Evolutionary conservation across 2,797 vertebrate genomes (phyloP).

Genomic region (Sebastes vulpes): DNA sequence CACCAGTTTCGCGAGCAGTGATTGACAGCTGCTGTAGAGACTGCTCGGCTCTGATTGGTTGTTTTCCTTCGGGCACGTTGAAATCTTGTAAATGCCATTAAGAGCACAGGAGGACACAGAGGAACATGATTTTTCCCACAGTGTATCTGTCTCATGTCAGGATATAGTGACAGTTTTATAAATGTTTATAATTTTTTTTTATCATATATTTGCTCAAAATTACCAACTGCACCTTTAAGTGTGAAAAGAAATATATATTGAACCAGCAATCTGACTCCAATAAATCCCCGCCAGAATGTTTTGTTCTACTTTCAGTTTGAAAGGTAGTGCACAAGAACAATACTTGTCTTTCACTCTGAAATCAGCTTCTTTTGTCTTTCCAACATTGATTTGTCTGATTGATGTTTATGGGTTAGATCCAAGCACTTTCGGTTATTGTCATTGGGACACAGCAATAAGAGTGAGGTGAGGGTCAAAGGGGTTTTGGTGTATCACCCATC

Average conservation of each 20-base stretch:
- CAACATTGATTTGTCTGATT: background rate
- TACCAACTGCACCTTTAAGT: no score
- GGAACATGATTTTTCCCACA: no score
- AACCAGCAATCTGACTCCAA: background rate
- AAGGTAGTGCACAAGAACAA: background rate
- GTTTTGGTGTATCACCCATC: constrained; percentile 41
- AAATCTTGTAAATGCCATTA: fast-evolving
- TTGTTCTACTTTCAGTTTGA: background rate
- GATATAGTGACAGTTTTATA: no score
- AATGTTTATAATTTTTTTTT: no score
- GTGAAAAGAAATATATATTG: background rate
- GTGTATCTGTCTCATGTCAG: no score
- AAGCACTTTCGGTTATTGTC: constrained; percentile 7
- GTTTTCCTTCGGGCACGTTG: no score
- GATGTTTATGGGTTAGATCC: background rate
- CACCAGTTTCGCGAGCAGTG: no score
- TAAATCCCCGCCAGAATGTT: background rate
- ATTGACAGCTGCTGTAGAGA: no score
- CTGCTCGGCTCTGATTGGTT: no score
- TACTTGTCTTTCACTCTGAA: background rate
- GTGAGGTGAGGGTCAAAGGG: constrained; percentile 26
- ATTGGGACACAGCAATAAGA: constrained; percentile 74
- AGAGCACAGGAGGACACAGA: no score
- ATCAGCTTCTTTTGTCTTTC: background rate
- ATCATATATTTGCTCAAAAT: no score